phyloP scores from a whole-genome alignment of 2,888 invertebrate genomes.

The Priocnemis perturbator region DNA sequence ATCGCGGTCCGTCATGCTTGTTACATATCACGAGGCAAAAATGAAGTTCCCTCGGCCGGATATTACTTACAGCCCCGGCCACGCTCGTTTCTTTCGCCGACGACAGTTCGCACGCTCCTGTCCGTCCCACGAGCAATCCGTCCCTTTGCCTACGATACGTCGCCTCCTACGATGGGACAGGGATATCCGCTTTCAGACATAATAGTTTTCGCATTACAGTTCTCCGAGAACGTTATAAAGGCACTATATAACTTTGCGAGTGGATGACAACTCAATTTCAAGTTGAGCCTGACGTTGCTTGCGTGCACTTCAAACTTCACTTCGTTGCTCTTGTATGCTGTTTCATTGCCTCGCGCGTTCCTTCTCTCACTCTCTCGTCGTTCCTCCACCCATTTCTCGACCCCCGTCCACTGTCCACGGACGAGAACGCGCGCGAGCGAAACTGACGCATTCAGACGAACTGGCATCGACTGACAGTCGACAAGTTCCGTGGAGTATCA shows the following conservation, averaged over 20 bases:
- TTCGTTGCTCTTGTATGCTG: background rate
- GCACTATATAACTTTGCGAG: constrained; percentile 68
- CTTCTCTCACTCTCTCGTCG: background rate
- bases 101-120: too few species aligned
- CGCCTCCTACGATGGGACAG: too few species aligned
- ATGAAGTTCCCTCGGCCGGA: too few species aligned
- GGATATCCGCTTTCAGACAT: constrained; percentile 53
- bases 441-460: background rate
- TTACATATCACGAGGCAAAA: too few species aligned
- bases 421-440: background rate
- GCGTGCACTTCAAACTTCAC: constrained; percentile 69
- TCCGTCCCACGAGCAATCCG: too few species aligned
- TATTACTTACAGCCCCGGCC: too few species aligned
- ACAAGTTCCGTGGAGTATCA: too few species aligned
- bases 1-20: too few species aligned
- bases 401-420: background rate
- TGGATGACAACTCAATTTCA: constrained; percentile 75
- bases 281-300: constrained; percentile 70
- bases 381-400: background rate
- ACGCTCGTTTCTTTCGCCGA: too few species aligned
- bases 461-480: background rate
- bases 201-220: constrained; percentile 69
- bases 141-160: too few species aligned
- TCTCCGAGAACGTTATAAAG: constrained; percentile 64
- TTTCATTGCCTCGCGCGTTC: background rate